Percentiles rank a stretch among this genome's conserved stretches.
Conservation (phyloP, 1,140 invertebrate genomes). For the Leptopilina clavipes region DNA sequence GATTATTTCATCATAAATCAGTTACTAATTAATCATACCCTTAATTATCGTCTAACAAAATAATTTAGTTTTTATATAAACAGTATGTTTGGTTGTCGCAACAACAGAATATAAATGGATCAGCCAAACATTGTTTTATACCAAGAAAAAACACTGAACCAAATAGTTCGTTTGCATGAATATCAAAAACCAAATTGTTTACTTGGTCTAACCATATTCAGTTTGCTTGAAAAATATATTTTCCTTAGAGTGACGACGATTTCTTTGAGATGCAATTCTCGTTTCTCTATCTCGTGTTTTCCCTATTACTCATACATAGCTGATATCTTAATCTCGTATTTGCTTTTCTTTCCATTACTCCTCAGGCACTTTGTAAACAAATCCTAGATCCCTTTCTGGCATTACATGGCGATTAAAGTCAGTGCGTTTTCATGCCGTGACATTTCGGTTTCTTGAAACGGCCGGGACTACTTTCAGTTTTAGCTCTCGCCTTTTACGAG, state of each 20-base stretch:
- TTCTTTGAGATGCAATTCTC: background rate
- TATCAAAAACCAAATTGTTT: too few species aligned
- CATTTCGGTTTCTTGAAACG: conserved; percentile 18
- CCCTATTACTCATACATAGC: background rate
- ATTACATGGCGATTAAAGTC: conserved; percentile 20
- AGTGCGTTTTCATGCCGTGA: conserved; percentile 29
- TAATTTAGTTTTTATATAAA: too few species aligned
- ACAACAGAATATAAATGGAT: too few species aligned
- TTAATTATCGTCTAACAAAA: too few species aligned
- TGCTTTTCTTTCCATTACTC: conserved; percentile 9
- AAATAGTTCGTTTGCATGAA: too few species aligned
- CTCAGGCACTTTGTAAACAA: conserved; percentile 8
- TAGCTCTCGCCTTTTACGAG: conserved; percentile 21
- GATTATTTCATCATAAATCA: too few species aligned
- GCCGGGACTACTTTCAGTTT: conserved; percentile 22
- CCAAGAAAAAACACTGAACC: too few species aligned
- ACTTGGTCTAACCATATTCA: too few species aligned
- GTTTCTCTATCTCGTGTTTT: conserved; percentile 9
- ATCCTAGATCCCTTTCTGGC: conserved; percentile 5
- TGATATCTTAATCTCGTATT: conserved; percentile 20
- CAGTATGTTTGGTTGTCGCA: too few species aligned
- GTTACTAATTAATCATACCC: too few species aligned
- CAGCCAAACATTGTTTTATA: too few species aligned
- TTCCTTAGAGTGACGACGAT: background rate
- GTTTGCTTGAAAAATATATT: background rate